Conservation (phyloP, 1,140 invertebrate genomes). For the Maconellicoccus hirsutus region DNA sequence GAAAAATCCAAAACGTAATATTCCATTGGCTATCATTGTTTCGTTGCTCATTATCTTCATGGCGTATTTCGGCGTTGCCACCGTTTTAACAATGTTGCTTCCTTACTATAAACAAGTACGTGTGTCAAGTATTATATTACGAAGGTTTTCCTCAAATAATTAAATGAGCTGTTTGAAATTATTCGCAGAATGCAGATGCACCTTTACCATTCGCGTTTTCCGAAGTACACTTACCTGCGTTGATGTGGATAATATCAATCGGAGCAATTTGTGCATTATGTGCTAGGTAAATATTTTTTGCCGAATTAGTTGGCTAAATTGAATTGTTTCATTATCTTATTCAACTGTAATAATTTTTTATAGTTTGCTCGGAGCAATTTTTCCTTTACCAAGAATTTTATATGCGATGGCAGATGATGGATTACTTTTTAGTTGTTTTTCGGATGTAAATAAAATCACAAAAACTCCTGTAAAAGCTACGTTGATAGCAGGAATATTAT, state of each 20-base stretch:
- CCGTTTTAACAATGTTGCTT: slow-evolving; percentile 73
- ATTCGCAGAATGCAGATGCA: slow-evolving; percentile 36
- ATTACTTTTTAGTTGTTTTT: slow-evolving; percentile 65
- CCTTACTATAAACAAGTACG: slow-evolving; percentile 67
- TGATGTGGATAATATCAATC: slow-evolving; percentile 72
- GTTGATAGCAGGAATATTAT: slow-evolving; percentile 28
- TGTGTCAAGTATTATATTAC: neutral
- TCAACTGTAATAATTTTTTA: slow-evolving; percentile 30
- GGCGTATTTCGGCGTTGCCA: slow-evolving; percentile 77
- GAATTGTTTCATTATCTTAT: neutral
- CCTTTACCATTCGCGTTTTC: slow-evolving; percentile 74
- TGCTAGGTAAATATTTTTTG: slow-evolving; percentile 18
- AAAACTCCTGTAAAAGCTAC: slow-evolving; percentile 31
- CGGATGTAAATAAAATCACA: slow-evolving; percentile 43
- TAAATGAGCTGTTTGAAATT: neutral
- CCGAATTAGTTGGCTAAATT: too few species aligned
- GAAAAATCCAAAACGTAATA: slow-evolving; percentile 72
- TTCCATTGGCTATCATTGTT: slow-evolving; percentile 76
- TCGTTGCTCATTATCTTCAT: slow-evolving; percentile 72
- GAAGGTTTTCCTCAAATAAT: neutral
- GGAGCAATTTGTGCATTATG: slow-evolving; percentile 38
- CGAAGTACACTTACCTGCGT: slow-evolving; percentile 58
- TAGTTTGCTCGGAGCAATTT: slow-evolving; percentile 71
- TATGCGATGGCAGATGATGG: slow-evolving; percentile 84
- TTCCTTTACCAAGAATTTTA: slow-evolving; percentile 67